Conservation (phyloP, 2,888 invertebrate genomes). For the Andricus quercusramuli region DNA sequence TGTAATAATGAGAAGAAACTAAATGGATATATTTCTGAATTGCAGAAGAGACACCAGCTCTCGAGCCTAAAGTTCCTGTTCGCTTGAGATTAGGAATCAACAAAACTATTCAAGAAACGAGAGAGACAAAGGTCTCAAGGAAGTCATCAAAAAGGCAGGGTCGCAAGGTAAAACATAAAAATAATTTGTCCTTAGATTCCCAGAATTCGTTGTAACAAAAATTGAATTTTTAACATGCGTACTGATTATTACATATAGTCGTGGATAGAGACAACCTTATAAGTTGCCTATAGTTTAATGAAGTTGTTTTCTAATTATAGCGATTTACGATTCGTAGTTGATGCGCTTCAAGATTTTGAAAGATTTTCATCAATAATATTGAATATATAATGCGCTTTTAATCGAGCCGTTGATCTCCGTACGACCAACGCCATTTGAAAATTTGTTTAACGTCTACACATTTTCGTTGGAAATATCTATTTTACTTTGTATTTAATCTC, state of each 20-base stretch:
- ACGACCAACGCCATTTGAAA: constrained; percentile 17
- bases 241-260: constrained; percentile 10
- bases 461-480: constrained; percentile 11
- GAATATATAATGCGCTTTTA: constrained; percentile 28
- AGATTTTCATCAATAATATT: constrained; percentile 4
- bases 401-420: neutral
- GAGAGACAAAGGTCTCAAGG: constrained; percentile 68
- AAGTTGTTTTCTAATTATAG: constrained; percentile 35
- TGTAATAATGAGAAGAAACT: neutral
- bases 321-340: constrained; percentile 16
- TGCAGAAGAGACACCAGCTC: constrained; percentile 46
- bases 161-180: constrained; percentile 75
- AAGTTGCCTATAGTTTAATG: constrained; percentile 10
- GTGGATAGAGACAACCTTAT: constrained; percentile 5
- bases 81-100: constrained; percentile 68
- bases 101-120: constrained; percentile 68
- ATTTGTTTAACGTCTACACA: constrained; percentile 6
- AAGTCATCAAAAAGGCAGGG: constrained; percentile 71
- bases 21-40: neutral
- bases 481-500: constrained; percentile 25
- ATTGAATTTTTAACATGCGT: constrained; percentile 47
- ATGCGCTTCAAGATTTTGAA: constrained; percentile 17
- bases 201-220: constrained; percentile 62
- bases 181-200: constrained; percentile 67
- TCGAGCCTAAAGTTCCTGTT: constrained; percentile 52